Percentiles rank a stretch among this genome's conserved stretches.
Evolutionary conservation across 2,113 vertebrate species (phyloP).

Genomic region (Cromileptes altivelis): DNA sequence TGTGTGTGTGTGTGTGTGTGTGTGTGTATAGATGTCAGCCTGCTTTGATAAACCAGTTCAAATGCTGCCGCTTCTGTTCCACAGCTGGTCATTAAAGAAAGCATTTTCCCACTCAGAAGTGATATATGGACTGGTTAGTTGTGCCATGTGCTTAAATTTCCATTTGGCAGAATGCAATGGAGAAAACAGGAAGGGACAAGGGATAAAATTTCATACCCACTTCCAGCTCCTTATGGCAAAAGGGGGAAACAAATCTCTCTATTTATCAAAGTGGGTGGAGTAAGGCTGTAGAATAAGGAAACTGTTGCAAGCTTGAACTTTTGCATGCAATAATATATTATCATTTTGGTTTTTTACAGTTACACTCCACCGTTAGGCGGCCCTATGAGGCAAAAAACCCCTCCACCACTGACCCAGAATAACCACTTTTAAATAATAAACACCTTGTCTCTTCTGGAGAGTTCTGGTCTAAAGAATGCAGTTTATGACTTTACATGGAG

Average conservation of each 20-base stretch:
- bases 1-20: not conserved
- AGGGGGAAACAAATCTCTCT: not conserved
- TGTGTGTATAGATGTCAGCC: not conserved
- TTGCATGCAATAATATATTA: too few relatives aligned
- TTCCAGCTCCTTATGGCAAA: not conserved
- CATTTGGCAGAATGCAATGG: constrained; percentile 21
- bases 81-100: constrained; percentile 11
- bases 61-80: constrained; percentile 5
- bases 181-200: not conserved
- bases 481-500: too few relatives aligned
- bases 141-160: constrained; percentile 11
- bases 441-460: too few relatives aligned
- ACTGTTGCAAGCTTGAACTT: too few relatives aligned
- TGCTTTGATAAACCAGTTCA: constrained; percentile 7
- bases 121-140: not conserved
- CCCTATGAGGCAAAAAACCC: too few relatives aligned
- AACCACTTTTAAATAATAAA: too few relatives aligned
- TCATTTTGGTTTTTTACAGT: too few relatives aligned
- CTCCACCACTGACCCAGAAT: too few relatives aligned
- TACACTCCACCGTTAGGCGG: too few relatives aligned
- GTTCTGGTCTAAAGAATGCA: too few relatives aligned
- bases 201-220: not conserved
- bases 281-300: not conserved
- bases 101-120: constrained; percentile 6
- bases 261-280: not conserved